Base-by-base conservation (phyloP, 2,888 invertebrate genomes). In the Tipula unca region DNA sequence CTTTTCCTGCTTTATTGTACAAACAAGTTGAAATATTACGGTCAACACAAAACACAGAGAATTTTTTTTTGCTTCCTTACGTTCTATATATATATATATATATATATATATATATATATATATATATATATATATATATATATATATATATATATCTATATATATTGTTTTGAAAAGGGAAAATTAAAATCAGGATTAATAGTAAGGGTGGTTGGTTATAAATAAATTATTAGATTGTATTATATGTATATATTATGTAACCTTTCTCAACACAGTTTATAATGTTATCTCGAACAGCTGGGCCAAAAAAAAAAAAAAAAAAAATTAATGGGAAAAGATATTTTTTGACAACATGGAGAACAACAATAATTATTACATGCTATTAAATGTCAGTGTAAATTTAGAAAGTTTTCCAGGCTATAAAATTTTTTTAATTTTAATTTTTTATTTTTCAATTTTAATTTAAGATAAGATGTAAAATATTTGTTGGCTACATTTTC, bases 181-280 rank as follows among this genome's bases (percentile, higher is more conserved):
- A 69, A 69, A 25, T 69, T 69, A 69, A 69, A 69, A 69, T 69
- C 69, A 25, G 69, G 69, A 69, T 69, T 69, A 69, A 69, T 69
- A 69, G 69, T 69, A 69, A 69, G 69, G 69, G 69, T 69, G 69
- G 69, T 69, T 69, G 69, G 25, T 69, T 69, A 69, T 69, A 69
- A 69, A 69, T 69, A 69, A 69, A 69, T 69, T 69, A 69, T 69
- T 69, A 69, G 69, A 69, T 69, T 69, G 69, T 69, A 69, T 69
- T 69, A 69, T 48, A 48, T n/a, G n/a, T n/a, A n/a, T 48, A 48
- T 69, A 69, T 25, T 32, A 25, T 69, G 69, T 69, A 69, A 69
- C 69, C 69, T 69, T 69, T 69, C 69, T 69, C 69, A 69, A 69
- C 69, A 69, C 69, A 69, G 69, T 69, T 25, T 69, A 69, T 69